These are phyloP conservation scores for Neotoxoptera formosana DNA, from an alignment of 1,140 invertebrate genomes.

Conservation along the genomic window DNA sequence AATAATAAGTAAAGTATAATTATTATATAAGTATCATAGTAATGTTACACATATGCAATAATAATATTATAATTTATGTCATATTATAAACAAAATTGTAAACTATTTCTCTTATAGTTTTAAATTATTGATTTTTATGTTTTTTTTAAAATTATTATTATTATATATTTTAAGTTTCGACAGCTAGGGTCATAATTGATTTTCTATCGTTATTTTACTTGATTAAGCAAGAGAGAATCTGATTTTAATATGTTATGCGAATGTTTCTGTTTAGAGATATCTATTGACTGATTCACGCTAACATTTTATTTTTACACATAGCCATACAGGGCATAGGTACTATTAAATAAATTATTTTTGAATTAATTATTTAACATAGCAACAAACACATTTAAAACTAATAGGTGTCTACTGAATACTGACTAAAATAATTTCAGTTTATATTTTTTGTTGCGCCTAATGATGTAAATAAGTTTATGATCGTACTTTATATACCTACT, in stretches of 20 bases:
- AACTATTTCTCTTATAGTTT: not conserved
- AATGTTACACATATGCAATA: not conserved
- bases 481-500: not conserved
- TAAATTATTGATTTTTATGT: not conserved
- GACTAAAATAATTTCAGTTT: not conserved
- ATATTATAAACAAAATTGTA: not conserved
- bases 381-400: not conserved
- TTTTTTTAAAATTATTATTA: not conserved
- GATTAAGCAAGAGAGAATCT: not conserved
- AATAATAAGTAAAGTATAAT: no score
- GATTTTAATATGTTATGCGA: not conserved
- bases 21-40: no score
- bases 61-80: not conserved
- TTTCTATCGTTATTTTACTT: not conserved
- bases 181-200: not conserved
- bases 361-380: not conserved
- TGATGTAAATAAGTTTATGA: conserved; percentile 6
- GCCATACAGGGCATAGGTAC: not conserved
- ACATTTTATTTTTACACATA: not conserved
- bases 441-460: not conserved
- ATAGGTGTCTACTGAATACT: not conserved
- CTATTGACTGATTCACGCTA: not conserved
- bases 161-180: not conserved
- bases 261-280: not conserved
- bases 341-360: not conserved